These are phyloP conservation scores for Oreochromis aureus DNA, from an alignment of 2,113 vertebrate genomes.

Conservation along the genomic window DNA sequence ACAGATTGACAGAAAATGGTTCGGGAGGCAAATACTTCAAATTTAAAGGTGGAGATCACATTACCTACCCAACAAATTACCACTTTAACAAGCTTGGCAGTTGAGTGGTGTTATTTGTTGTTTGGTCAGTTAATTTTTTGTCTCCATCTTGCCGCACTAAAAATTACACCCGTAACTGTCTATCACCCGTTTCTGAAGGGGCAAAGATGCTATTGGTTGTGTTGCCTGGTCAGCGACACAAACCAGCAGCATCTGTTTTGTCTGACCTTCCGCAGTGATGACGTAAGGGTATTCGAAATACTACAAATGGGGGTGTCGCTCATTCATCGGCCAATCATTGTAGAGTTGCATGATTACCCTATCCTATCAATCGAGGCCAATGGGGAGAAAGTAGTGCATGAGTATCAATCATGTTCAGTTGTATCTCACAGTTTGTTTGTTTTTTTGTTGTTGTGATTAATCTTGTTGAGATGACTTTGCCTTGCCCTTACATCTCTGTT, in stretches of 20 bases:
- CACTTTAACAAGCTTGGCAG: neutral
- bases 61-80: slow-evolving; percentile 9
- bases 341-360: slow-evolving; percentile 52
- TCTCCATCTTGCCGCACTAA: slow-evolving; percentile 34
- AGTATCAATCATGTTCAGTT: neutral
- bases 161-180: slow-evolving; percentile 51
- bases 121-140: slow-evolving; percentile 41
- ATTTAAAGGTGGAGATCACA: slow-evolving; percentile 20
- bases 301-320: slow-evolving; percentile 43
- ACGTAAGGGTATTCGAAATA: slow-evolving; percentile 31
- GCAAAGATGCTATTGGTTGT: slow-evolving; percentile 56
- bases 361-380: slow-evolving; percentile 5
- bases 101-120: slow-evolving; percentile 18
- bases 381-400: slow-evolving; percentile 43
- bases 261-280: slow-evolving; percentile 70
- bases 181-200: slow-evolving; percentile 63
- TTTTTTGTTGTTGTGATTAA: neutral
- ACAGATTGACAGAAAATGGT: slow-evolving; percentile 46
- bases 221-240: neutral
- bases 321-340: slow-evolving; percentile 24
- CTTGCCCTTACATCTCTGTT: neutral
- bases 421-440: neutral
- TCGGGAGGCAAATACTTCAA: slow-evolving; percentile 14
- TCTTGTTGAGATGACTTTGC: neutral
- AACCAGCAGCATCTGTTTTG: slow-evolving; percentile 61